phyloP scores from a whole-genome alignment of 2,888 invertebrate genomes.

The Amphiduros pacificus region DNA sequence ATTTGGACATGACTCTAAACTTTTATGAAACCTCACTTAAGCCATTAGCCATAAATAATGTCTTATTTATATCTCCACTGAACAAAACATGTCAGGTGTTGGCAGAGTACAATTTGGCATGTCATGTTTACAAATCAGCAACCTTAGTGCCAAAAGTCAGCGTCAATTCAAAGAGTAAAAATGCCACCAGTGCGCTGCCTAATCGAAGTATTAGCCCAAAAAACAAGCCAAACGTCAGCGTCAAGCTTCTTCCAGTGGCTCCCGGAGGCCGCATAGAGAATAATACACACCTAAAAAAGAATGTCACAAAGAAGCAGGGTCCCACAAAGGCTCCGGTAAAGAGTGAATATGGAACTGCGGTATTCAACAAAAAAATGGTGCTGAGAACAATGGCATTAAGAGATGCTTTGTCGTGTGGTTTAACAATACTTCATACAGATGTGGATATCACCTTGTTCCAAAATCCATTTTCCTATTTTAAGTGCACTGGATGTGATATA shows the following conservation, averaged over 20 bases:
- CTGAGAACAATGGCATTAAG: background rate
- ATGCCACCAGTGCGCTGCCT: too few relatives aligned
- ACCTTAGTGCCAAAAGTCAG: background rate
- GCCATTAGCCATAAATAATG: background rate
- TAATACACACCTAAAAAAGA: too few relatives aligned
- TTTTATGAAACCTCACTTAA: background rate
- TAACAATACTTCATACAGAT: background rate
- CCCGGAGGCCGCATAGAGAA: background rate
- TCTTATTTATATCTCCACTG: background rate
- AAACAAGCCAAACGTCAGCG: too few relatives aligned
- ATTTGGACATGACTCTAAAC: background rate
- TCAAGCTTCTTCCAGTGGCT: too few relatives aligned
- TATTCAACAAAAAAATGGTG: background rate
- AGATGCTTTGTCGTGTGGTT: background rate
- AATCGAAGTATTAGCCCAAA: too few relatives aligned
- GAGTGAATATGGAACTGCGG: background rate
- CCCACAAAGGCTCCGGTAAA: background rate
- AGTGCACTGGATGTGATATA: background rate
- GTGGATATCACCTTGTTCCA: background rate
- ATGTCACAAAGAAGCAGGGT: too few relatives aligned
- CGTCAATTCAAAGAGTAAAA: too few relatives aligned
- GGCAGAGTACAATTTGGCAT: background rate
- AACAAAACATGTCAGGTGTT: background rate
- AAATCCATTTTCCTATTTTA: background rate
- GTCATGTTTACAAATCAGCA: background rate